Base-by-base conservation (phyloP, 2,797 vertebrate genomes). In the Phoebastria nigripes region DNA sequence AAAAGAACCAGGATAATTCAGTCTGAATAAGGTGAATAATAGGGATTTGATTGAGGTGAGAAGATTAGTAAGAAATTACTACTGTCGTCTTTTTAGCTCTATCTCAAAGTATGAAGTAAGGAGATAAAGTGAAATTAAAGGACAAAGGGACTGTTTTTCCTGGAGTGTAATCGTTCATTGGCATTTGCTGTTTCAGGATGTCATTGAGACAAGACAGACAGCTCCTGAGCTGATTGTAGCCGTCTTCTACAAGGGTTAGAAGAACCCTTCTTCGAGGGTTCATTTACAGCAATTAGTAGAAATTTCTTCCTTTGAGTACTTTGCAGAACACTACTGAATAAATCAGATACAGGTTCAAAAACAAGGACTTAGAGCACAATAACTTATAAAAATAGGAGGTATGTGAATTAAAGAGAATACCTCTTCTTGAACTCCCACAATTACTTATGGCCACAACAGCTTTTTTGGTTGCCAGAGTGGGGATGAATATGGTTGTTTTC, bases 101-200 rank as follows among this genome's bases (percentile, higher is more conserved):
- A 21, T 79, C 82, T 88, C 39, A 24, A 58, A 74, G 39, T n/a
- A 65, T 71, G 51, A 76, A 90, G 33, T 46, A 89, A 79, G 52
- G 44, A 74, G 71, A 82, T 80, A 90, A 94, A 90, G 52, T 72
- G 76, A 92, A 88, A 87, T 72, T 82, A 37, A 80, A 89, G 69
- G 66, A 83, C 52, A 82, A 87, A 87, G n/a, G 15, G 20, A 80
- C 3, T 26, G 47, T 49, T 62, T n/a, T 25, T 26, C n/a, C 24
- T 21, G 18, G 22, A 49, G 2, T 80, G 66, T 39, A 69, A 55
- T 37, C 3, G 21, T 76, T 79, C 55, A 61, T 33, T 73, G 71
- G 22, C 16, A 56, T 89, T 91, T 87, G 11, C 63, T 80, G 9
- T 73, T 85, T 63, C 55, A 59, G 61, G 54, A 72, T 49, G 44